Evolutionary conservation across 2,797 vertebrate species (phyloP).

Genomic region (Poeciliopsis infans): DNA sequence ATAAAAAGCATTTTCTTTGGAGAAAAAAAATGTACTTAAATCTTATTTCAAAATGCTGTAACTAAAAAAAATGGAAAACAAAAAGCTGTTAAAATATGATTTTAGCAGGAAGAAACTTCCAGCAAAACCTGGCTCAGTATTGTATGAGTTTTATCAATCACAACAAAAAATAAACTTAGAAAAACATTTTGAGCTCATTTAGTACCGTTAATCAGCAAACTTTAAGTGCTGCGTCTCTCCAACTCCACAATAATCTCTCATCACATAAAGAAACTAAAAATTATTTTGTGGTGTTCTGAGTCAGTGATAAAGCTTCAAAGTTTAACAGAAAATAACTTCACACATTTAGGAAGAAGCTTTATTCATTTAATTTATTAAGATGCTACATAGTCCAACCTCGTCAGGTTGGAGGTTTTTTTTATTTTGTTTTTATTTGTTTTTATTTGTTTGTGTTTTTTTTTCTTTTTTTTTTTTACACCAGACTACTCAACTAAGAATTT

Average conservation of each 20-base stretch:
- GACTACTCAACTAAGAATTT: constrained; percentile 87
- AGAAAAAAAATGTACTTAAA: background rate
- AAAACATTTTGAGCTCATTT: background rate
- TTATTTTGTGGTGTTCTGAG: background rate
- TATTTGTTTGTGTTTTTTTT: constrained; percentile 83
- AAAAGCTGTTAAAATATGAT: no score
- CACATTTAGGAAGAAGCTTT: constrained; percentile 85
- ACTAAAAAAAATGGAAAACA: background rate
- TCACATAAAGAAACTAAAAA: background rate
- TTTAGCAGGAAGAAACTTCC: no score
- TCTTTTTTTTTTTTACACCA: constrained; percentile 88
- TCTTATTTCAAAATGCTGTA: background rate
- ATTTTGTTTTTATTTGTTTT: constrained; percentile 85
- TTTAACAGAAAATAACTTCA: constrained; percentile 79
- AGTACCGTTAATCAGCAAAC: background rate
- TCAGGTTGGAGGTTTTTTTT: constrained; percentile 80
- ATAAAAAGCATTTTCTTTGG: background rate
- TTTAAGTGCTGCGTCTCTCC: background rate
- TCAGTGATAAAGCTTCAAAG: constrained; percentile 5
- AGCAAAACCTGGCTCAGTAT: no score
- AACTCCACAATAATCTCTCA: background rate
- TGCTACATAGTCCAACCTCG: constrained; percentile 97
- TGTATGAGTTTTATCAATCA: background rate
- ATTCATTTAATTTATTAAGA: constrained; percentile 95
- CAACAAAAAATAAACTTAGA: no score